Conservation (phyloP, 2,888 invertebrate species). For the Deilephila porcellus region DNA sequence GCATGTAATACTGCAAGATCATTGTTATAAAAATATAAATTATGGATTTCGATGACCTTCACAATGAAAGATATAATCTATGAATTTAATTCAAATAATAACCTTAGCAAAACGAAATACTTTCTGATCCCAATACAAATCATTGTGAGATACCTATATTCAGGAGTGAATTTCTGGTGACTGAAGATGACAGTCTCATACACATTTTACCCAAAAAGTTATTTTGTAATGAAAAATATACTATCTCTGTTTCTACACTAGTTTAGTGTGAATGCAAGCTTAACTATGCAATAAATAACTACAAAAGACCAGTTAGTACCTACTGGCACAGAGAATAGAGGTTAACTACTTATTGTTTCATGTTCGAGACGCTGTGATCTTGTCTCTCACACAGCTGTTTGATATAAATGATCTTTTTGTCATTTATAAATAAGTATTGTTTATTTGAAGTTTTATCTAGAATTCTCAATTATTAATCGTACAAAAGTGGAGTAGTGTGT, state of each 20-base stretch:
- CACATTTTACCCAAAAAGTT: too few relatives aligned
- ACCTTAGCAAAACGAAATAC: too few relatives aligned
- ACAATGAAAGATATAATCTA: too few relatives aligned
- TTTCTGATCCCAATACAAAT: too few relatives aligned
- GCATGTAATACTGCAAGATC: too few relatives aligned
- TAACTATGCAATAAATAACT: conserved; percentile 6
- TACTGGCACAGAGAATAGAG: conserved; percentile 19
- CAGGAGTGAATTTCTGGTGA: too few relatives aligned
- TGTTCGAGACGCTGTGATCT: neutral
- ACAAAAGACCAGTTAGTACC: conserved; percentile 2
- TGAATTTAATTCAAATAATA: too few relatives aligned
- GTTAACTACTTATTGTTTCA: conserved; percentile 30
- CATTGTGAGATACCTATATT: too few relatives aligned
- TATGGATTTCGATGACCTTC: too few relatives aligned
- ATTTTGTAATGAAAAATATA: too few relatives aligned
- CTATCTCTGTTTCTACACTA: neutral
- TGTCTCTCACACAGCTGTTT: neutral
- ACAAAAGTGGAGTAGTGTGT: neutral
- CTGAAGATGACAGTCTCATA: too few relatives aligned
- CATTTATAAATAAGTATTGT: neutral
- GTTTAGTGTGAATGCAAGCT: neutral
- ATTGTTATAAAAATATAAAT: too few relatives aligned
- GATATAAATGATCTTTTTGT: neutral
- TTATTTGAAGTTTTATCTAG: neutral
- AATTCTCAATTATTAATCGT: neutral